A percentile compares a stretch with the other conserved stretches of the same genome.
phyloP scores from a whole-genome alignment of 2,113 vertebrate species.

The Girardinichthys multiradiatus region DNA sequence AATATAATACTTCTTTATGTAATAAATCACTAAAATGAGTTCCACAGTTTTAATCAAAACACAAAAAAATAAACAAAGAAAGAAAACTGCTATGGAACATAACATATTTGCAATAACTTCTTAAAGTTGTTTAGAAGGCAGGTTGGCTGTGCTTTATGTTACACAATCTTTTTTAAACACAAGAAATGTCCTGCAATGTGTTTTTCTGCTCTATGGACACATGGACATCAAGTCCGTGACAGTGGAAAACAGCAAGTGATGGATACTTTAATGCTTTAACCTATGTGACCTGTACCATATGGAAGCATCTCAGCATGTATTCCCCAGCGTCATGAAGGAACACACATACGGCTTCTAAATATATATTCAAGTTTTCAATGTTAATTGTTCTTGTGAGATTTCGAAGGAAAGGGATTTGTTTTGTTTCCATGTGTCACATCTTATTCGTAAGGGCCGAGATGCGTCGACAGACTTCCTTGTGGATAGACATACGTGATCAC shows the following conservation, averaged over 20 bases:
- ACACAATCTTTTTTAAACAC: constrained; percentile 5
- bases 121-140: background rate
- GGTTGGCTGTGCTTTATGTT: background rate
- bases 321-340: constrained; percentile 13
- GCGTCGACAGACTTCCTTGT: constrained; percentile 58
- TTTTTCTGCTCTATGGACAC: background rate
- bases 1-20: no score
- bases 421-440: constrained; percentile 37
- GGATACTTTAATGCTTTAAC: constrained; percentile 34
- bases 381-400: constrained; percentile 4
- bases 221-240: background rate
- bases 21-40: no score
- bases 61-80: background rate
- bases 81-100: no score
- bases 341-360: constrained; percentile 9
- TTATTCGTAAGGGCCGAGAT: constrained; percentile 39
- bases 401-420: constrained; percentile 27
- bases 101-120: background rate
- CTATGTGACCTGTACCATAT: constrained; percentile 40
- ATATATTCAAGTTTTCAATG: background rate
- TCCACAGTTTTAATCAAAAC: background rate
- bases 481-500: constrained; percentile 68
- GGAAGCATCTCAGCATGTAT: constrained; percentile 17
- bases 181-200: background rate
- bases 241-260: background rate